Evolutionary conservation across 2,888 invertebrate species (phyloP), one percentile per base, ranked within the genome.

Genomic region (Zaprionus obscuricornis): DNA sequence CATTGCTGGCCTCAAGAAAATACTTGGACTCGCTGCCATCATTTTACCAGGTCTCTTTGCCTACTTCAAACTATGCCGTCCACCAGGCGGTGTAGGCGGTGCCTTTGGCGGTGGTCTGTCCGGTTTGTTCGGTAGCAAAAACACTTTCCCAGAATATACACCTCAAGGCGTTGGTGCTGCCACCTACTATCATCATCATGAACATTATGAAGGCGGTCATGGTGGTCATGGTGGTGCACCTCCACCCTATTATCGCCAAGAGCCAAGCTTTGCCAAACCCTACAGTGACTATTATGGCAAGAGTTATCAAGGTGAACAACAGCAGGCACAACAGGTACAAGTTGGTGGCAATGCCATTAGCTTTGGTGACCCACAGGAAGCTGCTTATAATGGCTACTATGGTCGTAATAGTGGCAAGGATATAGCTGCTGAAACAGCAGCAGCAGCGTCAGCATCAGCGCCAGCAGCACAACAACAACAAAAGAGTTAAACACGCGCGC

Each of bases 11-110:
- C 95, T 96, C 87, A 96, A 96, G 91, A 96, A 96, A 86, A 92
- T 96, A 89, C 92, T 96, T 0, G 95, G 95, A 33, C 94, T 96
- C 89, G 91, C 95, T 85, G 96, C 96, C 7, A 93, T 96, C 20
- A 92, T 96, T 27, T 91, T 96, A 62, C 96, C 96, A 49, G 93
- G 96, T 66, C 90, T 96, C 0, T 96, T 96, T 81, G 96, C 95
- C 20, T 96, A 95, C 91, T 95, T 96, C 89, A 96, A 96, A 87
- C 92, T 96, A 75, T 96, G 95, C 91, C 95, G 95, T 76, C 95
- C 95, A 0, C 92, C 92, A 2, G 93, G 93, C 1, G 92, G 92
- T 0, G 91, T 92, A 0, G 73, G 82, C 18, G 84, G 85, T 6
- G 89, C 85, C 40, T 90, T 89, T 58, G 91, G 90, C 74, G 89